Base-by-base conservation (phyloP, 2,888 invertebrate genomes). In the Microctonus aethiopoides region DNA sequence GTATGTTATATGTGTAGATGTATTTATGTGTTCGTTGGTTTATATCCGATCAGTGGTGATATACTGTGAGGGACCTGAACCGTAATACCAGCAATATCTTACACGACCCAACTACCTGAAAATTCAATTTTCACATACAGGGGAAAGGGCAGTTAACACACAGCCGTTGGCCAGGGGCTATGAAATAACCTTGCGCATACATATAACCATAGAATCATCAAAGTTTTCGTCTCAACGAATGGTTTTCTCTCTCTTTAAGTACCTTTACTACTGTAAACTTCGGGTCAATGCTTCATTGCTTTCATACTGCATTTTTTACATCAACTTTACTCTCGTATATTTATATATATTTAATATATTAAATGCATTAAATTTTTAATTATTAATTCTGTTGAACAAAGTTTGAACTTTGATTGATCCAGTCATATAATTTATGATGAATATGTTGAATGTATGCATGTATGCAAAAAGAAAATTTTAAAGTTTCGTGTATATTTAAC, bases 111-210 rank as follows among this genome's bases (percentile, higher is more conserved):
- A 74, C 68, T 68, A 51, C 10, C 69, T 60, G 71, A 72, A 65
- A 76, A 75, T 75, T 72, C 69, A 74, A 71, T 73, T 71, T 65
- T 64, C 66, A 67, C 46, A 67, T 54, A 52, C 59, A 59, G 59
- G 20, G 68, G 57, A 26, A 65, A 56, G 16, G 56, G 65, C 65
- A 56, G 65, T 65, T 65, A 65, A 39, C 39, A 36, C 24, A 20
- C 26, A 57, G 32, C 57, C 57, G 20, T 24, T 52, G 22, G 46
- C 64, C 56, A 22, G 54, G 11, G 56, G 65, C 65, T 56, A 65
- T 65, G 34, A 65, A 65, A 65, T 65, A 62, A 34, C 64, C 64
- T 54, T 10, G 64, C 52, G 46, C 39, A 65, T 56, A 39, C 29
- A 29, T n/a, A n/a, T 52, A 63, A 51, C 46, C 64, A 64, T 20